Evolutionary conservation across 2,113 vertebrate genomes (phyloP), one percentile per base, ranked within the genome.

Genomic region (Dicentrarchus labrax): DNA sequence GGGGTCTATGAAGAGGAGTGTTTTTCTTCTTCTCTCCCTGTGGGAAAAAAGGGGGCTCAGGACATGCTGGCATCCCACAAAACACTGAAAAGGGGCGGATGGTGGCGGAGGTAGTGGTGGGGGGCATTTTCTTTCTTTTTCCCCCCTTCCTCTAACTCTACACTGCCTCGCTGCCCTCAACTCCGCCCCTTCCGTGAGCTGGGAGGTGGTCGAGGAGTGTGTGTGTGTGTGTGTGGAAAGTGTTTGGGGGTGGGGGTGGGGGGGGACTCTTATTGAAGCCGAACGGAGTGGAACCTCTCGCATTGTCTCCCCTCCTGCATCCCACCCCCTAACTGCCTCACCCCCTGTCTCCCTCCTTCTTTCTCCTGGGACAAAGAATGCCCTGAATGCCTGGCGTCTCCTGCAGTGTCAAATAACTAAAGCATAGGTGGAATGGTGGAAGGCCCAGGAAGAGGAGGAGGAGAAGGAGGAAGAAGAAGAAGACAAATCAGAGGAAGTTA

Each of bases 301-400:
- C 67, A 92, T 91, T 92, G 89, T 92, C 90, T 89, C 73, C 82
- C 51, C 77, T 85, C 78, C 80, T 82, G 68, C 75, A 68, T 57
- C 69, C 66, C 77, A 22, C 76, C 73, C 72, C 77, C 70, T 65
- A 36, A 3, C 73, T 66, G 69, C 78, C 82, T 84, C 83, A 30
- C 76, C 76, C 80, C 36, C 54, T 4, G 19, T 68, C 86, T 78
- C 67, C 87, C 86, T 78, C 72, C 81, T 91, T 69, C 80, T 89
- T 91, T 89, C 90, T 88, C 84, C 82, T 22, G 30, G 90, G 89
- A 91, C 89, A 93, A 92, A 94, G 93, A 92, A 91, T 93, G 89
- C 51, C 91, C 88, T 91, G 91, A 91, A 93, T 91, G 90, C 89
- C 91, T 88, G 88, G 79, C 87, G 86, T 94, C 89, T 94, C 91